Percentiles rank a stretch among this genome's conserved stretches.
Conservation (phyloP, 2,888 invertebrate genomes). For the Lasioglossum zephyrum region DNA sequence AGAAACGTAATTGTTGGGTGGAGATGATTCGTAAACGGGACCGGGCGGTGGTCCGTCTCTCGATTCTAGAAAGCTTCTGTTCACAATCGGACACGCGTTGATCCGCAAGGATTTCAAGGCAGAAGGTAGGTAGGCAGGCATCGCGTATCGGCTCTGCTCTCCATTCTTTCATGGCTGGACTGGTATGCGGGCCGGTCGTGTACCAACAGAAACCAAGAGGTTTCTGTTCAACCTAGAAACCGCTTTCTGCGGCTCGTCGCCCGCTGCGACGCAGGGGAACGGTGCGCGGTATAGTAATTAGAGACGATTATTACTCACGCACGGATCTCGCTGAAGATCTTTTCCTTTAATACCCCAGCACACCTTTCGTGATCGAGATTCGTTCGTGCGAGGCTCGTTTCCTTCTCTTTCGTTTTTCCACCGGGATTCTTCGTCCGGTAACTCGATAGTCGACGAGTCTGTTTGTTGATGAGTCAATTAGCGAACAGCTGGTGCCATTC, state of each 20-base stretch:
- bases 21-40: conserved; percentile 5
- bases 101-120: conserved; percentile 51
- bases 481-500: neutral
- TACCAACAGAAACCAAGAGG: conserved; percentile 76
- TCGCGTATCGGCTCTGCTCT: conserved; percentile 69
- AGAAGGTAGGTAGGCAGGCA: neutral
- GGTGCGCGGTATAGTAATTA: conserved; percentile 43
- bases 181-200: conserved; percentile 78
- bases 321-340: conserved; percentile 36
- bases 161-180: conserved; percentile 80
- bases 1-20: neutral
- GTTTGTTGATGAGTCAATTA: neutral
- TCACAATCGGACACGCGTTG: conserved; percentile 13
- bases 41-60: neutral
- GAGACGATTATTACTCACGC: conserved; percentile 72
- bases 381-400: neutral
- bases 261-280: conserved; percentile 26
- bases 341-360: conserved; percentile 10
- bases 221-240: conserved; percentile 81
- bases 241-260: conserved; percentile 72
- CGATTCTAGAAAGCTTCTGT: conserved; percentile 32
- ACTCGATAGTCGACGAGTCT: neutral
- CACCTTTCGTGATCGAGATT: neutral
- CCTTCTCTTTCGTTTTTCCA: neutral
- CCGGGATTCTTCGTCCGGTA: neutral